Evolutionary conservation across 2,797 vertebrate species (phyloP), one percentile per base, ranked within the genome.

Genomic region (Gastrophryne carolinensis): DNA sequence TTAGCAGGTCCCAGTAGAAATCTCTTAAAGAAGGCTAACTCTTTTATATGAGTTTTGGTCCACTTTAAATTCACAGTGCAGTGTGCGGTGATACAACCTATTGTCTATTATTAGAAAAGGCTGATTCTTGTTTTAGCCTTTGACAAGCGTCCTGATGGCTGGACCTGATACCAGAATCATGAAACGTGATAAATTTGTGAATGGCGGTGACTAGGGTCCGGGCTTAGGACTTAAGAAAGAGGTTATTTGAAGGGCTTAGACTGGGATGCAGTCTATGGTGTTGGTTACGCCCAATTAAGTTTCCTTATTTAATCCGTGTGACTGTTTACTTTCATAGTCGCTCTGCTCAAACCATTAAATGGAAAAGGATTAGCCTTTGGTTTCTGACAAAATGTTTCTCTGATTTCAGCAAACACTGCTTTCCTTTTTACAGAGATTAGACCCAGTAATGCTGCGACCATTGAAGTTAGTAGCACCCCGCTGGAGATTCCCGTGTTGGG

Each of bases 301-400:
- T 78, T 60, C 23, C 15, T 32, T 44, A 61, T 72, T 72, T 78
- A 78, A 78, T 78, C 68, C 60, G 74, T 66, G 58, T 71, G 74
- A 71, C 74, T 77, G 75, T 78, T 78, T 78, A 78, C 68, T 66
- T 52, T 72, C 68, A 11, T 61, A 72, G 54, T 39, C 61, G 12
- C 57, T 78, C 35, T 61, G 19, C 61, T 78, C 75, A 71, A 72
- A 39, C 75, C 75, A 78, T 65, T 72, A 78, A 78, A 72, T 78
- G 68, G 75, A 78, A 78, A 61, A 72, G 75, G 75, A 78, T 78
- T 78, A 78, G 75, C 75, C 68, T 78, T 60, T 56, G 50, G 67
- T 78, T 78, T 78, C 75, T 72, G 61, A 78, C 75, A 72, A 77
- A 77, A 71, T 72, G 75, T 78, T 78, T 68, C 61, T 78, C 68